Conservation (phyloP, 2,888 invertebrate species). For the Pollenia labialis region DNA sequence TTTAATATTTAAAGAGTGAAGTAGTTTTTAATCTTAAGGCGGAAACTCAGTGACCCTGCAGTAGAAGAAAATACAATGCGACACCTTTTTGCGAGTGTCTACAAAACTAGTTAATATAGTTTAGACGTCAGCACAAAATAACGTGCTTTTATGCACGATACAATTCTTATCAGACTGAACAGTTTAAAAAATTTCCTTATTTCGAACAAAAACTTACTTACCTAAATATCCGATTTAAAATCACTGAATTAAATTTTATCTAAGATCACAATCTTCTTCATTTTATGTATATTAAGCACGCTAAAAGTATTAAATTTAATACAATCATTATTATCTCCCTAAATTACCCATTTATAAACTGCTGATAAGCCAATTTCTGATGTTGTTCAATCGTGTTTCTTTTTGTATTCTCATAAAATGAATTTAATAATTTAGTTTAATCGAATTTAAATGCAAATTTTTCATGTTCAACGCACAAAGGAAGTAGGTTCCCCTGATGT, state of each 20-base stretch:
- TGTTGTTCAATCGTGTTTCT: not conserved
- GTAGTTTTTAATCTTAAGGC: no score
- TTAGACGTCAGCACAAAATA: no score
- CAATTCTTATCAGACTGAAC: no score
- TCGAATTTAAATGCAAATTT: conserved; percentile 13
- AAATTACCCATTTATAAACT: not conserved
- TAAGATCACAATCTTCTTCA: not conserved
- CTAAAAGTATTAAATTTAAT: not conserved
- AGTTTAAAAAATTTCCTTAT: no score
- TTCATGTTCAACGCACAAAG: not conserved
- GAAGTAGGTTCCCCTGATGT: not conserved
- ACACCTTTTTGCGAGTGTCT: no score
- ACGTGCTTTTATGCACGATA: no score
- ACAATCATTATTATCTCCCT: not conserved
- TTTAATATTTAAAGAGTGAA: no score
- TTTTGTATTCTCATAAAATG: not conserved
- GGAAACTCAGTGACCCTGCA: no score
- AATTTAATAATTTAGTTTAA: conserved; percentile 11
- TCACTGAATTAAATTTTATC: not conserved
- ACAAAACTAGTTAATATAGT: no score
- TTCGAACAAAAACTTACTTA: no score
- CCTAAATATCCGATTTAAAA: no score
- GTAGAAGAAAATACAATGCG: no score
- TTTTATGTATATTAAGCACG: not conserved
- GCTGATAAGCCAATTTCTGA: not conserved